Evolutionary conservation across 2,797 vertebrate genomes (phyloP).

Genomic region (Pantherophis alleghaniensis): DNA sequence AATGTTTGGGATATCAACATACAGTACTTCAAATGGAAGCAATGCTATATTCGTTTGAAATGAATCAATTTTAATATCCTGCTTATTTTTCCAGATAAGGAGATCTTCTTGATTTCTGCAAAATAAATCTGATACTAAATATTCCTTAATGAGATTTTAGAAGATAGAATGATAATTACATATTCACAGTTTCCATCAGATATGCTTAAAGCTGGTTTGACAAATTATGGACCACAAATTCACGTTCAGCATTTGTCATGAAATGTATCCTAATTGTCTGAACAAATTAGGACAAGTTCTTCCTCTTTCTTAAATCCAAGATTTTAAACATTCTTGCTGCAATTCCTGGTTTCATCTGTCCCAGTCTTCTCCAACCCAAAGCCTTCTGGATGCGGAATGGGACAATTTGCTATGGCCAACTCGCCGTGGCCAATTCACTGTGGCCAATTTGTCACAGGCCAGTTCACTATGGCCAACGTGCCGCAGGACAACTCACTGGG

Average conservation of each 20-base stretch:
- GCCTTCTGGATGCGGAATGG: neutral
- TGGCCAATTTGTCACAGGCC: neutral
- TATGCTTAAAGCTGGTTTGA: neutral
- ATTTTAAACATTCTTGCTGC: neutral
- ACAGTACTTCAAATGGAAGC: neutral
- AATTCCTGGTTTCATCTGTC: neutral
- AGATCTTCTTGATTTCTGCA: neutral
- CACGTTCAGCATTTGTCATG: neutral
- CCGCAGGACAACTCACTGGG: neutral
- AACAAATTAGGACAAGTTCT: neutral
- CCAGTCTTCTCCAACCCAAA: neutral
- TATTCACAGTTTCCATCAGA: neutral
- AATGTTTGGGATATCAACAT: neutral
- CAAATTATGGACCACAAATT: neutral
- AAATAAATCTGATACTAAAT: neutral
- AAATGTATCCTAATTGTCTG: neutral
- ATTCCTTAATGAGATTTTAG: neutral
- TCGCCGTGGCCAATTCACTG: neutral
- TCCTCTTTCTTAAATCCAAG: neutral
- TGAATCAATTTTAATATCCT: neutral
- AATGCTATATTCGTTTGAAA: neutral
- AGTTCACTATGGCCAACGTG: neutral
- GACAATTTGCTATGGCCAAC: neutral
- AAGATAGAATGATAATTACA: neutral
- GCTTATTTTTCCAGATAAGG: conserved; percentile 6